Evolutionary conservation across 2,113 vertebrate genomes (phyloP), one percentile per base, ranked within the genome.

Genomic region (Oreochromis tanganicae): DNA sequence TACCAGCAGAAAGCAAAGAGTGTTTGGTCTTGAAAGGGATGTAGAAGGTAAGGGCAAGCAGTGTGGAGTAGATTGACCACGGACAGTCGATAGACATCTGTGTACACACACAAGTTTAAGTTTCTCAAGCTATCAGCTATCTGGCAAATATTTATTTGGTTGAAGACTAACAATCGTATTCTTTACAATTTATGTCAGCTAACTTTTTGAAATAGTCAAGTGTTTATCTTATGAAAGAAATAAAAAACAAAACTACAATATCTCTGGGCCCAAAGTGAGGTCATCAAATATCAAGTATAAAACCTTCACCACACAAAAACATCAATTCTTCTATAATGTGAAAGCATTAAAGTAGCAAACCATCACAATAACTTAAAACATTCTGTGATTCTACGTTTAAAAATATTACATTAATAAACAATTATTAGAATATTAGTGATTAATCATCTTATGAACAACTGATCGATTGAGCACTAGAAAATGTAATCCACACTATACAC

Each of bases 81-180:
- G 99, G 99, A 88, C 99, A 99, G 93, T 99, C 99, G 4, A 99
- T 98, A 10, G 99, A 99, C 91, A 99, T 97, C 99, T 99, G 96
- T 75, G 55, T 21, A 88, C 82, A 34, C 21, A 46, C 57, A 5
- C 32, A 73, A 21, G n/a, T 8, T 4, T 59, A 78, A 29, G 1
- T 17, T 27, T 48, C 41, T 75, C 24, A 75, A 6, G 16, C 13
- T 6, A 1, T 29, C 68, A 73, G 41, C 71, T 29, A 2, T 75
- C 71, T 29, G 24, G 9, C 41, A 48, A 75, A 48, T 75, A 50
- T 32, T 46, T 19, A 48, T 50, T 9, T 75, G 24, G 14, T 46
- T 46, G 13, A 46, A 6, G 13, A 29, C 43, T 17, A 75, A 29
- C 71, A 29, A 75, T 75, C 24, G 1, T 7, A 48, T 48, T 75